A percentile compares a stretch with the other conserved stretches of the same genome.
Conservation (phyloP, 2,888 invertebrate genomes). For the Phortica okadai region DNA sequence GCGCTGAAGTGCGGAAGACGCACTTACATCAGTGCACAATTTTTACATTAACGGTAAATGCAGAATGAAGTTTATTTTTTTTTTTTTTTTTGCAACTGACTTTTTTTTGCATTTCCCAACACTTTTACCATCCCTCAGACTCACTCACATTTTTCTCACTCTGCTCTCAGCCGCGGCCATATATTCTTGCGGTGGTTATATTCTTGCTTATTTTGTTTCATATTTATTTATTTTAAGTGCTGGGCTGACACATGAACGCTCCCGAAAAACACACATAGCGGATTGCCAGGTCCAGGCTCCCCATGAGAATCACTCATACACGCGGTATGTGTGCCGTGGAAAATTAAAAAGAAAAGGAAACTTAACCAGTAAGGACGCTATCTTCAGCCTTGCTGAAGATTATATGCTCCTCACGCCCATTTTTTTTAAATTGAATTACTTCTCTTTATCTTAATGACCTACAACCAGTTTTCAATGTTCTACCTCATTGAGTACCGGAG, state of each 20-base stretch:
- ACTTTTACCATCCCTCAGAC: background rate
- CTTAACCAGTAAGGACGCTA: background rate
- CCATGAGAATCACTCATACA: background rate
- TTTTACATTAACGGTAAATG: slow-evolving; percentile 32
- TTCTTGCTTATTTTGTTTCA: background rate
- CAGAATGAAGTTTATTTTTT: slow-evolving; percentile 14
- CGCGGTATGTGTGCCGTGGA: slow-evolving; percentile 11
- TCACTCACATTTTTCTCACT: background rate
- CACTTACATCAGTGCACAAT: slow-evolving; percentile 69
- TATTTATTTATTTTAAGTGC: slow-evolving; percentile 23
- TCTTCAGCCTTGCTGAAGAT: too few relatives aligned
- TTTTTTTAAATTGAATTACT: too few relatives aligned
- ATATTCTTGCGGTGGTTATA: background rate
- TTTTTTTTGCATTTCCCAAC: background rate
- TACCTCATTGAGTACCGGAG: too few relatives aligned
- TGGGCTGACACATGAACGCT: background rate
- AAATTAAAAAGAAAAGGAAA: slow-evolving; percentile 21
- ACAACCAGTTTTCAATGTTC: too few relatives aligned
- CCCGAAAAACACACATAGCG: slow-evolving; percentile 33
- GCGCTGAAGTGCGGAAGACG: slow-evolving; percentile 63
- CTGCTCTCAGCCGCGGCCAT: background rate
- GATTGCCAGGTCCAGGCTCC: background rate
- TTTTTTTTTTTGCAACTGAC: background rate
- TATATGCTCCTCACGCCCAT: too few relatives aligned
- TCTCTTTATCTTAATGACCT: too few relatives aligned